Percentiles rank a stretch among this genome's conserved stretches.
phyloP scores from a whole-genome alignment of 2,113 vertebrate species.

The Lepisosteus osseus region DNA sequence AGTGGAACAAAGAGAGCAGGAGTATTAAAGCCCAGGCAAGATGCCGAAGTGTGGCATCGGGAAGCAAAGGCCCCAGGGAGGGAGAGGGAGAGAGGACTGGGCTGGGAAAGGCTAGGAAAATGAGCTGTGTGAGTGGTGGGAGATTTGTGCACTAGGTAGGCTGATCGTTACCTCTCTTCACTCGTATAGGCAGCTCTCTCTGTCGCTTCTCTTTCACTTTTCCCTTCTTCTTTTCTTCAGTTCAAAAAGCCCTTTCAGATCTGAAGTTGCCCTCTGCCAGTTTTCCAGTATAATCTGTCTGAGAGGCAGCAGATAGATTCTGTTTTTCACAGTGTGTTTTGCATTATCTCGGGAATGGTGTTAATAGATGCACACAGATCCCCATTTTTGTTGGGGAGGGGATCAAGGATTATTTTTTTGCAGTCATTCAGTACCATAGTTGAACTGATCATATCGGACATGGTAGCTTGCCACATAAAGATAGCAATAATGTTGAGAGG shows the following conservation, averaged over 20 bases:
- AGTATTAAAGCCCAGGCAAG: constrained; percentile 10
- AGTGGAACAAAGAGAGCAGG: constrained; percentile 33
- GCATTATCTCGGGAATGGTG: neutral
- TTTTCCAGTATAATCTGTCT: neutral
- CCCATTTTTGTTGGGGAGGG: too few species aligned
- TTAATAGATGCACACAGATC: too few species aligned
- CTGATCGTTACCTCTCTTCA: constrained; percentile 14
- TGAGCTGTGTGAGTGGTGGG: neutral
- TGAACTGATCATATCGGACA: too few species aligned
- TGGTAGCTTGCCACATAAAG: too few species aligned
- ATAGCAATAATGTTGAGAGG: too few species aligned
- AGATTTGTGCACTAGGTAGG: neutral
- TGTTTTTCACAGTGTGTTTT: neutral
- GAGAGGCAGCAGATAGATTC: too few species aligned
- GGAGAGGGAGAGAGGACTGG: constrained; percentile 18
- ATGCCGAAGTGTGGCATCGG: constrained; percentile 23
- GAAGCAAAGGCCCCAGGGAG: neutral
- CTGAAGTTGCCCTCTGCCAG: neutral
- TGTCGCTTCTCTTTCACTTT: constrained; percentile 3
- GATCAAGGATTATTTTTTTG: too few species aligned
- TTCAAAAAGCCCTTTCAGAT: neutral
- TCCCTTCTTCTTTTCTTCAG: constrained; percentile 3
- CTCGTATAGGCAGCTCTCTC: constrained; percentile 5
- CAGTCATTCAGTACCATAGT: too few species aligned
- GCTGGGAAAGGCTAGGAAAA: neutral